These are phyloP conservation scores for Autographa gamma DNA, from an alignment of 2,888 invertebrate genomes.

Conservation along the genomic window DNA sequence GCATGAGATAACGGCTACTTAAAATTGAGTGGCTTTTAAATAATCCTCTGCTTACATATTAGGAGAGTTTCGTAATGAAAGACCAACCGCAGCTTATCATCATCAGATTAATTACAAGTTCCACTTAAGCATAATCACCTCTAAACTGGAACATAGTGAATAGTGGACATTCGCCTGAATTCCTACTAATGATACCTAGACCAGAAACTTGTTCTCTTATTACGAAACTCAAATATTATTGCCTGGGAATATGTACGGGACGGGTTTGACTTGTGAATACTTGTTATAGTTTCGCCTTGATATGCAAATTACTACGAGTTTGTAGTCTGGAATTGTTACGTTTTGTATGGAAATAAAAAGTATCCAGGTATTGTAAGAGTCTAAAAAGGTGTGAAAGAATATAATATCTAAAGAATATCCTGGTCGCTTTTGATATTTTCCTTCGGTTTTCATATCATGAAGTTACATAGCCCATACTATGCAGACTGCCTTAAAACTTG, in stretches of 20 bases:
- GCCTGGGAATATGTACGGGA: conserved; percentile 22
- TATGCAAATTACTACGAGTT: conserved; percentile 21
- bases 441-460: too few relatives aligned
- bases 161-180: conserved; percentile 8
- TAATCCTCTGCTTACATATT: neutral
- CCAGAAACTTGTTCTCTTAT: conserved; percentile 24
- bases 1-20: too few relatives aligned
- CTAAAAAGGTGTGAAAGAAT: too few relatives aligned
- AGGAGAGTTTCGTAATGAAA: neutral
- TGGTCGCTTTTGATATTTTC: too few relatives aligned
- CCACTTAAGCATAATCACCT: neutral
- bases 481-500: too few relatives aligned
- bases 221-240: conserved; percentile 22
- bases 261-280: conserved; percentile 11
- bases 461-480: too few relatives aligned
- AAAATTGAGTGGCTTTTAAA: neutral
- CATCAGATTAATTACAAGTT: conserved; percentile 1
- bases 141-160: neutral
- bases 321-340: neutral
- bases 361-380: too few relatives aligned
- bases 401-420: too few relatives aligned
- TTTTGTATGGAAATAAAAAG: neutral
- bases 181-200: neutral
- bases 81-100: neutral
- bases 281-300: conserved; percentile 20